Evolutionary conservation across 2,113 vertebrate species (phyloP), one percentile per base, ranked within the genome.

Genomic region (Labrus mixtus): DNA sequence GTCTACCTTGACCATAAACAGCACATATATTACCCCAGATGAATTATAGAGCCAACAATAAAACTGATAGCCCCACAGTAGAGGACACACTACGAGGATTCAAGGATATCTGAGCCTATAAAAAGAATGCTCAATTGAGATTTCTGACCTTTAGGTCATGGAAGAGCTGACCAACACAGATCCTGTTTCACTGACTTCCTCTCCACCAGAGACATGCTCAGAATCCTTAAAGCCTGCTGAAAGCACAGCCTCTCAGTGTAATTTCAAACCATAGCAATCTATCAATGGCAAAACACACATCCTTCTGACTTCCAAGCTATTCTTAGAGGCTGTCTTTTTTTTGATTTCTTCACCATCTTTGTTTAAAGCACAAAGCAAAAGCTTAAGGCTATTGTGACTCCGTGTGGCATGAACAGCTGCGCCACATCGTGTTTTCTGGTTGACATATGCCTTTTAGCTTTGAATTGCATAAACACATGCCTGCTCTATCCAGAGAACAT

Each of bases 81-180:
- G 57, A 73, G 37, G 66, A 56, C 62, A 84, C 45, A 73, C 22
- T 69, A 65, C 43, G 68, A 15, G 16, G 66, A 81, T 76, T 82
- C 73, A 79, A 82, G 57, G 77, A 87, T 81, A 83, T 81, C 48
- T 51, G 58, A 54, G 37, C 66, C 85, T 87, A 85, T 86, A 87
- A 84, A 87, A 87, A 88, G 78, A 82, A 69, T 54, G n/a, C 50
- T 72, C 78, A 65, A 79, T 77, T 82, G 90, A 91, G 89, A 92
- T 83, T 83, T 88, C 75, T 91, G 91, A 93, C 93, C 92, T 93
- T 91, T 78, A 70, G 91, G 88, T 89, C 89, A 91, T 70, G 50
- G 88, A 94, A 91, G 75, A 88, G 93, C 93, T 94, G 93, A 93
- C 91, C 90, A 78, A n/a, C 33, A 81, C 85, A 64, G 86, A 90